Evolutionary conservation across 2,797 vertebrate species (phyloP).

Genomic region (Apogon hyalosoma): DNA sequence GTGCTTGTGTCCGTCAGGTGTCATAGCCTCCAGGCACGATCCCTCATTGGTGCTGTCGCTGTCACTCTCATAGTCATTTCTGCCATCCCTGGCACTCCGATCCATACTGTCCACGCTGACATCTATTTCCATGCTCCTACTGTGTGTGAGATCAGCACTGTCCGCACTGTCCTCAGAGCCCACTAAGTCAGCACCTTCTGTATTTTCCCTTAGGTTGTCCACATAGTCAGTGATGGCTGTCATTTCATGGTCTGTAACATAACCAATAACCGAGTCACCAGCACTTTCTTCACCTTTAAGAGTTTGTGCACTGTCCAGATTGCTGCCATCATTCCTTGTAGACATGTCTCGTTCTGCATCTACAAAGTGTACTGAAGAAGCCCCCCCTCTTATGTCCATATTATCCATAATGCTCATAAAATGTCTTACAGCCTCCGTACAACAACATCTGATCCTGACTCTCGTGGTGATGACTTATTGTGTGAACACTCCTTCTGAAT

Average conservation of each 20-base stretch:
- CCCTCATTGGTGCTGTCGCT: slow-evolving; percentile 48
- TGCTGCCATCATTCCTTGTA: neutral
- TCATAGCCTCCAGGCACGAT: slow-evolving; percentile 75
- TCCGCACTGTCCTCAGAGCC: neutral
- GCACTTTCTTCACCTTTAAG: slow-evolving; percentile 3
- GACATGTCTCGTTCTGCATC: slow-evolving; percentile 14
- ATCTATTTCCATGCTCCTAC: neutral
- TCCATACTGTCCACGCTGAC: neutral
- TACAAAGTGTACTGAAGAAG: slow-evolving; percentile 4
- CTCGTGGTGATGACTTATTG: slow-evolving; percentile 35
- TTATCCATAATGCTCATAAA: slow-evolving; percentile 15
- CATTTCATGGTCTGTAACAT: neutral
- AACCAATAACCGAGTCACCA: neutral
- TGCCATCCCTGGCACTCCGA: slow-evolving; percentile 5
- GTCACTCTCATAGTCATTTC: slow-evolving; percentile 52
- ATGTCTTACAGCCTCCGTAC: slow-evolving; percentile 29
- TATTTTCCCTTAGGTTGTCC: neutral
- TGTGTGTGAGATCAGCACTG: neutral
- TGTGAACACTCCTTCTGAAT: slow-evolving; percentile 66
- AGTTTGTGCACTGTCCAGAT: slow-evolving; percentile 5
- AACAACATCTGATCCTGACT: slow-evolving; percentile 1
- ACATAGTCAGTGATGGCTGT: slow-evolving; percentile 15
- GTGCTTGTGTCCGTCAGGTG: slow-evolving; percentile 69
- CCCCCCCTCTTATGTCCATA: neutral
- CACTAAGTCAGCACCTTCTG: slow-evolving; percentile 14